Evolutionary conservation across 2,797 vertebrate genomes (phyloP), one percentile per base, ranked within the genome.

Genomic region (Sebastes flavidus): DNA sequence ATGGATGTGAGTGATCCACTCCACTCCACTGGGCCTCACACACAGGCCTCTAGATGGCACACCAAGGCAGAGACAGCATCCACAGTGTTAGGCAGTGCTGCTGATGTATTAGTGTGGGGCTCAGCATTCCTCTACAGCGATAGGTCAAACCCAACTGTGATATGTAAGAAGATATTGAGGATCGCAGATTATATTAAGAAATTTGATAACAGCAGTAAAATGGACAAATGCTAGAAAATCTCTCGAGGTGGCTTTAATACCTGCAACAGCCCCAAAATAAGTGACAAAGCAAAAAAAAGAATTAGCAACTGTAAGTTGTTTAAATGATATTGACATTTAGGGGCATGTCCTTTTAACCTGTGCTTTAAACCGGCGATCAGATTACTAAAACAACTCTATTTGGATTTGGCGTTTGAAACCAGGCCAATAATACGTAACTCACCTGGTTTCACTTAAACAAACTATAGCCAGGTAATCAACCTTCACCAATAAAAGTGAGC

Each of bases 41-140:
- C 46, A 73, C 69, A 91, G 87, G 88, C 95, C 94, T 95, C 95
- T 96, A 95, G 95, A 94, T 95, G 95, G 94, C 95, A 94, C 90
- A 95, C 88, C 87, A 92, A 93, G 89, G 92, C 94, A 95, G 90
- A 93, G 90, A 82, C 93, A 91, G 71, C 73, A 27, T 76, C 86
- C 54, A 78, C 49, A 86, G 52, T 75, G 75, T 85, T 68, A 78
- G 55, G 79, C 72, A 75, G 70, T 27, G 82, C 82, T 27, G 82
- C 82, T 86, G 81, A 72, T 73, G 49, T 54, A 80, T 85, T 82
- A 78, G 67, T 82, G 82, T 82, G 73, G 56, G 73, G 52, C 86
- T 91, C 85, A 89, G 84, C 80, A 81, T 84, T 90, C 81, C 73
- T 85, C 55, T 61, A 80, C 79, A 87, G 75, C 79, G 61, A 55